phyloP scores from a whole-genome alignment of 2,113 vertebrate species.

The Epinephelus cyanopodus region DNA sequence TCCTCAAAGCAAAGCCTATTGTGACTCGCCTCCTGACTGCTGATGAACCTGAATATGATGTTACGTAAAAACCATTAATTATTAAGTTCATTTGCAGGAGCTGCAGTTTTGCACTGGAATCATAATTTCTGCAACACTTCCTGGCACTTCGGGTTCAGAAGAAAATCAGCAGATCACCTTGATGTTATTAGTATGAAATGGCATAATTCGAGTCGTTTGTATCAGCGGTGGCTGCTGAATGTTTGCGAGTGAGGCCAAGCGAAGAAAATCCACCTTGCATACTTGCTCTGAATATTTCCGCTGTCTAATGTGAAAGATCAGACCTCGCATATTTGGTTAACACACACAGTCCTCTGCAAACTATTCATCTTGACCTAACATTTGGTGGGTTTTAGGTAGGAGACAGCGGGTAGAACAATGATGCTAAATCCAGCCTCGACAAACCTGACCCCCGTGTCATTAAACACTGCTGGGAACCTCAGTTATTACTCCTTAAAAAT shows the following conservation, averaged over 20 bases:
- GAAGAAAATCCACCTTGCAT: not conserved
- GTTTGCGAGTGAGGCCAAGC: not conserved
- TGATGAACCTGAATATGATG: conserved; percentile 29
- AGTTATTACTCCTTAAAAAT: conserved; percentile 68
- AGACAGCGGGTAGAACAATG: conserved; percentile 26
- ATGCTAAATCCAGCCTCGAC: conserved; percentile 46
- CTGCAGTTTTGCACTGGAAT: not conserved
- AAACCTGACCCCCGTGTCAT: conserved; percentile 46
- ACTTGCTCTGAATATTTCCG: not conserved
- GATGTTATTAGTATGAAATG: not conserved
- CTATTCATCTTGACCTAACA: conserved; percentile 26
- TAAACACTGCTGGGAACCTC: conserved; percentile 44
- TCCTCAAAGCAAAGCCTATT: not conserved
- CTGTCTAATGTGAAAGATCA: conserved; percentile 14
- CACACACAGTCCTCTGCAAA: conserved; percentile 20
- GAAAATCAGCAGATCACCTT: not conserved
- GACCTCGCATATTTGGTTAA: conserved; percentile 4
- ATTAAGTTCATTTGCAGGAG: conserved; percentile 21
- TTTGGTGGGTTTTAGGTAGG: conserved; percentile 24
- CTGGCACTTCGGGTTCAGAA: not conserved
- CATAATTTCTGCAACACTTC: not conserved
- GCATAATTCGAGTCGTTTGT: not conserved
- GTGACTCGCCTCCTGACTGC: not conserved
- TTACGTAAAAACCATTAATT: conserved; percentile 31
- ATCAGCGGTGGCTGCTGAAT: not conserved